Base-by-base conservation (phyloP, 2,113 vertebrate genomes). In the Cyprinodon tularosa region DNA sequence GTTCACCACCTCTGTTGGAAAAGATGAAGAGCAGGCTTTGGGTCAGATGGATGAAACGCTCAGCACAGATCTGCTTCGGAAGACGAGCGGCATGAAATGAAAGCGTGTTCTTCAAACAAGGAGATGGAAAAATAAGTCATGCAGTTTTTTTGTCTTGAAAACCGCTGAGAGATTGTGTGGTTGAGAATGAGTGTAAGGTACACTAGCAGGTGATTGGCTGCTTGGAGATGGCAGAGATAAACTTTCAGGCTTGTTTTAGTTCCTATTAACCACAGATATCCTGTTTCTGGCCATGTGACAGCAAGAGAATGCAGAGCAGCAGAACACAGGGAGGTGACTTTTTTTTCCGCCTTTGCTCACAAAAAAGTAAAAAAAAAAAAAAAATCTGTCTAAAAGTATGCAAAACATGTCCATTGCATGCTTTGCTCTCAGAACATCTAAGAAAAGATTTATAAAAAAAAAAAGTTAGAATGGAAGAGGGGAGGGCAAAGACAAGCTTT, bases 211-310 rank as follows among this genome's bases (percentile, higher is more conserved):
- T 92, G 90, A 94, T 94, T 94, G 91, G 93, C 84, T 90, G 84
- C 69, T 78, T 40, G 12, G 63, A 84, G 90, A 93, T 90, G 88
- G 78, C 74, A 37, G 64, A 93, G 92, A 92, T 89, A 93, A 86
- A 85, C 76, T 78, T 77, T 86, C 87, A 88, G 80, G 75, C 87
- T 90, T 86, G 72, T 92, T 93, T 93, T 86, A 93, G 90, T 84
- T 89, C 80, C 82, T 84, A 93, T 88, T 86, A 95, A 95, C 93
- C 95, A 93, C 93, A 93, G 70, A 91, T 94, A 96, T 98, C 96
- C 96, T 96, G 95, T 94, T 95, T 94, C 92, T 84, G 92, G 84
- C 91, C 86, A 81, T 71, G 92, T 90, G 93, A 93, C 89, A 87
- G 86, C 82, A 74, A 77, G 71, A 89, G 78, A 88, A 79, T 61